These are phyloP conservation scores for Drosophila suzukii DNA, from an alignment of 1,140 invertebrate species.

Conservation along the genomic window DNA sequence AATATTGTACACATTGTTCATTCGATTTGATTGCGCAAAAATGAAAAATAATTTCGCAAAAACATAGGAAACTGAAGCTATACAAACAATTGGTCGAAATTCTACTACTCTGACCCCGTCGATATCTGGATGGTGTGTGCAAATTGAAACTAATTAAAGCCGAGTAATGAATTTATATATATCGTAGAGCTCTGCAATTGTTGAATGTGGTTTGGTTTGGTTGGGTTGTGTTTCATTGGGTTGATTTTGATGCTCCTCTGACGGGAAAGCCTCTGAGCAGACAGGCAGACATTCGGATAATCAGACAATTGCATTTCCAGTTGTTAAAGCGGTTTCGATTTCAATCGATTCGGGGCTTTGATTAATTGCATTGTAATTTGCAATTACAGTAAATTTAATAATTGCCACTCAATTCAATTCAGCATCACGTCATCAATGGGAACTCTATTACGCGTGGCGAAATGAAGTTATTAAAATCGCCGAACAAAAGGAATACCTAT, in stretches of 20 bases:
- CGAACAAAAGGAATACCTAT: slow-evolving; percentile 29
- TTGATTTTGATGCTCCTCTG: background rate
- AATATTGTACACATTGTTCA: slow-evolving; percentile 57
- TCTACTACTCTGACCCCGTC: slow-evolving; percentile 35
- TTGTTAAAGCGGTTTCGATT: slow-evolving; percentile 48
- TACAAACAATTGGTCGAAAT: slow-evolving; percentile 14
- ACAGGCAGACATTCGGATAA: slow-evolving; percentile 1
- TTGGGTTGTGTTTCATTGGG: background rate
- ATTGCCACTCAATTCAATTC: slow-evolving; percentile 42
- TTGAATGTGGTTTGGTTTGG: slow-evolving; percentile 1
- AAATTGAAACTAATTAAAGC: slow-evolving; percentile 77
- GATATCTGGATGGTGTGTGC: slow-evolving; percentile 26
- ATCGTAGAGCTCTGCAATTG: slow-evolving; percentile 23
- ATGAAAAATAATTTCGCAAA: slow-evolving; percentile 43
- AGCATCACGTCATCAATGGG: slow-evolving; percentile 5
- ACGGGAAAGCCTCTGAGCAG: background rate
- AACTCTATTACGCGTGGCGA: slow-evolving; percentile 32
- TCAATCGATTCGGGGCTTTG: slow-evolving; percentile 46
- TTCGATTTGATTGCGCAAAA: slow-evolving; percentile 54
- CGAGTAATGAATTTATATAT: slow-evolving; percentile 48
- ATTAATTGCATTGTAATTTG: slow-evolving; percentile 64
- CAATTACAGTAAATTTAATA: slow-evolving; percentile 68
- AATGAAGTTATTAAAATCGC: slow-evolving; percentile 21
- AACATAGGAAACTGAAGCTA: slow-evolving; percentile 16
- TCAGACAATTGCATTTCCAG: slow-evolving; percentile 31